Evolutionary conservation across 2,797 vertebrate species (phyloP).

Genomic region (Cuculus canorus): DNA sequence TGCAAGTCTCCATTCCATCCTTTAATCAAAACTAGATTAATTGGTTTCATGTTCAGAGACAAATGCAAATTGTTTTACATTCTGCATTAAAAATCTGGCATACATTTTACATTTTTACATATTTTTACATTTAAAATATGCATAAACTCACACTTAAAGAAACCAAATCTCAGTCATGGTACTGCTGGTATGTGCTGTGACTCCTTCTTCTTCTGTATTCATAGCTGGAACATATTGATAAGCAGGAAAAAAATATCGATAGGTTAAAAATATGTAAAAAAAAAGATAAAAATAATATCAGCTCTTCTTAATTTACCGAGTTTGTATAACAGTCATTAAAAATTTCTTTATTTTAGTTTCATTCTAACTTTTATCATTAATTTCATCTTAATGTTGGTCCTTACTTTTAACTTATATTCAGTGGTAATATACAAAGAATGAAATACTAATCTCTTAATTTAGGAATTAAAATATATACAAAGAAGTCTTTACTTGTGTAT

Average conservation of each 20-base stretch:
- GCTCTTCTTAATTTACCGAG: neutral
- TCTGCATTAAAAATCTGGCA: neutral
- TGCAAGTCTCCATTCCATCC: neutral
- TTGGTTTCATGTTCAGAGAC: neutral
- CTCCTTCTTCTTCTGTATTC: constrained; percentile 14
- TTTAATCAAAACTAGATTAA: neutral
- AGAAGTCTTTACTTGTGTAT: neutral
- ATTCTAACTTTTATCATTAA: neutral
- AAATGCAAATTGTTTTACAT: neutral
- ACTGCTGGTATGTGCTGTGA: neutral
- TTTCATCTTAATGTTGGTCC: neutral
- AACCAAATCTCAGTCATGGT: neutral
- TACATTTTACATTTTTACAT: too few relatives aligned
- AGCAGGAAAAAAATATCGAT: too few relatives aligned
- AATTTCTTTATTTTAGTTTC: neutral
- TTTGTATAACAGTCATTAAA: neutral
- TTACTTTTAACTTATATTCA: neutral
- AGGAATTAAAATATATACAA: neutral
- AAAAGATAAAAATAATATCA: neutral
- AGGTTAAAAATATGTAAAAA: too few relatives aligned
- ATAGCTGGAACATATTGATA: neutral
- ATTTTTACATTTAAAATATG: neutral
- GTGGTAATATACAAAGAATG: neutral
- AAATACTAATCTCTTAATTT: neutral
- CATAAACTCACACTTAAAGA: neutral